Evolutionary conservation across 2,113 vertebrate genomes (phyloP), one percentile per base, ranked within the genome.

Genomic region (Aythya baeri): DNA sequence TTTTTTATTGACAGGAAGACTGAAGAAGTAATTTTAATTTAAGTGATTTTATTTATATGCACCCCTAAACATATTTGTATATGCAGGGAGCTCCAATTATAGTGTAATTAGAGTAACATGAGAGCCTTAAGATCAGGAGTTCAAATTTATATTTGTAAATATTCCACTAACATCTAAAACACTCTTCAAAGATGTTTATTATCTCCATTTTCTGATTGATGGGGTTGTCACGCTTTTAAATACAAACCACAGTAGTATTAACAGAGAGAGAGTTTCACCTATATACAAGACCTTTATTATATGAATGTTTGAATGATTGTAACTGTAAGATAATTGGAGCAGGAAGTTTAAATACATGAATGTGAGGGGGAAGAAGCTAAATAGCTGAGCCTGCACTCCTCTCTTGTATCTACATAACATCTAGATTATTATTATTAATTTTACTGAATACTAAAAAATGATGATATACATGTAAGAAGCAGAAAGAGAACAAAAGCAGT

Each of bases 61-160:
- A 82, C 55, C 54, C 36, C 41, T 67, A 73, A 91, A 84, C n/a
- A 72, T 91, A 91, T 84, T 88, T 92, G 67, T 91, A 59, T 96
- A 82, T 50, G 36, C 31, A 79, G 70, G 17, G 86, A 94, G n/a
- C 38, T 93, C 73, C 62, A 86, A 27, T 94, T 91, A 83, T 88
- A 59, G 52, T 66, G 49, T 88, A 91, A 95, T 96, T 93, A 94
- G 93, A 91, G 86, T 75, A 95, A 95, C 83, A 61, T 50, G 81
- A 95, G 88, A 95, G 13, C 43, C 62, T 87, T 76, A 73, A 84
- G 93, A 92, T 95, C 86, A 96, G 34, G 73, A 95, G 92, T 92
- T 96, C 80, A 93, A 88, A 93, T 95, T 79, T 92, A 70, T 82
- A 92, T 96, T 96, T 95, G 88, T 95, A 96, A 96, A 96, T 91